Base-by-base conservation (phyloP, 2,888 invertebrate genomes). In the Patella ulyssiponensis region DNA sequence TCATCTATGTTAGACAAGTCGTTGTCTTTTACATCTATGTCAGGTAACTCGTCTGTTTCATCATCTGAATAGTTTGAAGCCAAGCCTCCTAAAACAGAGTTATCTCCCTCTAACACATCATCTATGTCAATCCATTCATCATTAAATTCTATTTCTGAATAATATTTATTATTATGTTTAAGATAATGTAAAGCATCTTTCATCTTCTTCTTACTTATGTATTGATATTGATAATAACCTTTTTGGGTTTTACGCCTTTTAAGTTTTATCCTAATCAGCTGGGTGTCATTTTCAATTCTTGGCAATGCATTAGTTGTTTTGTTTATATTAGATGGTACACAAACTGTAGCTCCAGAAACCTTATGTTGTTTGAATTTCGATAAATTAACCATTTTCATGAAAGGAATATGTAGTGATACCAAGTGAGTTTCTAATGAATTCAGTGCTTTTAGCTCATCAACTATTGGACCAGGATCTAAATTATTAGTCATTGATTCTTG, bases 291-390 rank as follows among this genome's bases (percentile, higher is more conserved):
- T 71, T 20, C 71, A 71, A 20, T 7, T 27, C 71, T 20, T 27
- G 71, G 71, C 17, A 71, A 71, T 14, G 5, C 51, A 33, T 17
- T 44, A 15, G 33, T 71, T 14, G 27, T 71, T 27, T 71, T 71
- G 33, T 44, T 71, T 20, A 71, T 33, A 71, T 20, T 33, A 44
- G 71, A 71, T 71, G 71, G 71, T 27, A 71, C 33, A 27, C 71
- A 71, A 17, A 71, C 51, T 11, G 33, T 71, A 11, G 71, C 44
- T n/a, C 44, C 71, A 71, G 17, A n/a, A 20, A 71, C 33, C 11
- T 51, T 51, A 33, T 71, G 33, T 71, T 71, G 71, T n/a, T n/a
- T 44, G 33, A 56, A 56, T 56, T 56, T 56, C 3, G 56, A 56
- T 17, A 56, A n/a, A 56, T 56, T 56, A 56, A 56, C n/a, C 33